Base-by-base conservation (phyloP, 2,888 invertebrate species). In the Clitarchus hookeri region DNA sequence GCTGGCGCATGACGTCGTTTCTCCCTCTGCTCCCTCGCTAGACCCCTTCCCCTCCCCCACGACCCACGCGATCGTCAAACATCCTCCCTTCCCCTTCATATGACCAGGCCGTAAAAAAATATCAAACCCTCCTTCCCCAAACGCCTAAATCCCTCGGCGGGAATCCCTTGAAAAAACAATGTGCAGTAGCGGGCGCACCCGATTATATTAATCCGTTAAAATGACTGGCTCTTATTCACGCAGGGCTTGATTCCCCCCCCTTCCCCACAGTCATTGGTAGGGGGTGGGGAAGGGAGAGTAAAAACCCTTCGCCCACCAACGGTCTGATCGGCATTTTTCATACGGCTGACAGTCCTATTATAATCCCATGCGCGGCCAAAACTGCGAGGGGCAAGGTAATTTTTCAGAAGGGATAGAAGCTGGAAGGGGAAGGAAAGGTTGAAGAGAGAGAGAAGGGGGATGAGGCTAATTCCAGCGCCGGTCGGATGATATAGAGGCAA, bases 371-470 rank as follows among this genome's bases (percentile, higher is more conserved):
- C 65, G 65, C n/a, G 65, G 65, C 19, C 65, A 19, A 65, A 65
- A 65, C 19, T n/a, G 23, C n/a, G 65, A n/a, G 65, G 65, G 65
- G 65, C n/a, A 23, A 65, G 65, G 65, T 65, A 65, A 65, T 65
- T 65, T 65, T 65, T 65, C 65, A 65, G 65, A 83, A 48, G 44
- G 36, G 83, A 36, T 44, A 36, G 83, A 23, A 83, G 36, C 6
- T 8, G 36, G 36, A 77, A 77, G 82, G 87, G 82, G 83, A 53
- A 6, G 53, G 53, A 8, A 8, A 19, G 53, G 53, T 12, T 2
- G 65, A 54, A n/a, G 83, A 65, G 84, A 79, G 79, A 86, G 54
- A 44, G 25, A 85, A 4, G 85, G 85, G 83, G 79, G 84, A 79
- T 36, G 25, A 85, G n/a, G 65, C 65, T 65, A 65, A 65, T 65